These are phyloP conservation scores for Solea senegalensis DNA, from an alignment of 2,113 vertebrate species.

Conservation along the genomic window DNA sequence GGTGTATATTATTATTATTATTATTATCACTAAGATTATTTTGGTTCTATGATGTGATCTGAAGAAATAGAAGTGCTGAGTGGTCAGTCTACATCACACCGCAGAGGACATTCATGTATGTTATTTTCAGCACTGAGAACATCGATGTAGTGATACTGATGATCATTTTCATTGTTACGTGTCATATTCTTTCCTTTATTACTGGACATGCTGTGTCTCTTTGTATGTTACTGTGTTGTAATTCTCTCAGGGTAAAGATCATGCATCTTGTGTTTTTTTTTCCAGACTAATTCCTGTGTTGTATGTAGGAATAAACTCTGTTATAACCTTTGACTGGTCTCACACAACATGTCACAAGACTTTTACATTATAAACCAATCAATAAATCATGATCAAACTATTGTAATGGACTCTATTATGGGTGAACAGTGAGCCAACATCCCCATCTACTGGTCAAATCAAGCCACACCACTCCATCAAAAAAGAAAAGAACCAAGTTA, in stretches of 20 bases:
- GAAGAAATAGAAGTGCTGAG: not conserved
- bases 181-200: slow-evolving; percentile 31
- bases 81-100: too few relatives aligned
- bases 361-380: slow-evolving; percentile 21
- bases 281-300: slow-evolving; percentile 15
- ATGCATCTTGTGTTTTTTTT: slow-evolving; percentile 24
- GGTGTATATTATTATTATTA: slow-evolving; percentile 57
- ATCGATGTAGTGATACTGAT: slow-evolving; percentile 30
- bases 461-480: not conserved
- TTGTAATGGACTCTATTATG: not conserved
- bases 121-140: slow-evolving; percentile 64
- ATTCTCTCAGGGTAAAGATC: slow-evolving; percentile 77
- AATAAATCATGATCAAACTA: slow-evolving; percentile 30
- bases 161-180: slow-evolving; percentile 5
- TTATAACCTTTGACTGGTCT: slow-evolving; percentile 16
- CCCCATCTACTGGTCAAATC: slow-evolving; percentile 47
- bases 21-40: not conserved
- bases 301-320: slow-evolving; percentile 19
- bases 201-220: slow-evolving; percentile 39
- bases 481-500: not conserved
- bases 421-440: slow-evolving; percentile 19
- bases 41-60: slow-evolving; percentile 18
- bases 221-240: slow-evolving; percentile 57
- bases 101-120: not conserved
- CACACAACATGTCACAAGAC: not conserved